Percentiles rank a stretch among this genome's conserved stretches.
These are phyloP conservation scores for Myanophis thanlyinensis DNA, from an alignment of 2,113 vertebrate species.

Conservation along the genomic window DNA sequence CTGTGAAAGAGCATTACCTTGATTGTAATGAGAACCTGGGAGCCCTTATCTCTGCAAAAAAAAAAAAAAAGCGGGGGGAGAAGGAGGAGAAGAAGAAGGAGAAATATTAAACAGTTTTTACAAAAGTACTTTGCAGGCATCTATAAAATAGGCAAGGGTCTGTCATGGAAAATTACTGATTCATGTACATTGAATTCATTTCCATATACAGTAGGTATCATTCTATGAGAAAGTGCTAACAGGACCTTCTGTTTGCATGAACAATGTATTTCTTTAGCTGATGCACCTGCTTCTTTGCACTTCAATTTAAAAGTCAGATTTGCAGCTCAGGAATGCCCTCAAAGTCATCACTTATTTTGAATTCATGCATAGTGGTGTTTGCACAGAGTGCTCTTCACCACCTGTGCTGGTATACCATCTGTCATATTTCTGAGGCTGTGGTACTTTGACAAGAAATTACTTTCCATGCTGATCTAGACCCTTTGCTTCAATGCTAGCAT, in stretches of 20 bases:
- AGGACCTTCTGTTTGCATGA: background rate
- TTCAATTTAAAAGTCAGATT: background rate
- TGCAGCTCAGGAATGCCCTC: background rate
- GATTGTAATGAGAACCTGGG: background rate
- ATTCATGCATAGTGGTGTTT: background rate
- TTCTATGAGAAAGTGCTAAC: background rate
- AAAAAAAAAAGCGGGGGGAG: background rate
- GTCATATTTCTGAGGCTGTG: background rate
- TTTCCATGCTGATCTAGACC: background rate
- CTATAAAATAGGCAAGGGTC: background rate
- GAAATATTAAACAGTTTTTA: background rate
- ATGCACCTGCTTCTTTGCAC: background rate
- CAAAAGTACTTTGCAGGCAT: background rate
- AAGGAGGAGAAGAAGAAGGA: background rate
- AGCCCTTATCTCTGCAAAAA: background rate
- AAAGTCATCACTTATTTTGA: background rate
- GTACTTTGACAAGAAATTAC: background rate
- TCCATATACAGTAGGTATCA: background rate
- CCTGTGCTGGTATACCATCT: background rate
- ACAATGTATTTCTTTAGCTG: background rate
- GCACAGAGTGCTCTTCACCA: background rate
- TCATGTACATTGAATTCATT: background rate
- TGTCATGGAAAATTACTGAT: background rate
- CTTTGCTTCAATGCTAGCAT: background rate
- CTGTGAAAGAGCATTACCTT: constrained; percentile 23